A percentile compares a stretch with the other conserved stretches of the same genome.
Evolutionary conservation across 1,140 invertebrate genomes (phyloP).

Genomic region (Diachasmimorpha longicaudata): DNA sequence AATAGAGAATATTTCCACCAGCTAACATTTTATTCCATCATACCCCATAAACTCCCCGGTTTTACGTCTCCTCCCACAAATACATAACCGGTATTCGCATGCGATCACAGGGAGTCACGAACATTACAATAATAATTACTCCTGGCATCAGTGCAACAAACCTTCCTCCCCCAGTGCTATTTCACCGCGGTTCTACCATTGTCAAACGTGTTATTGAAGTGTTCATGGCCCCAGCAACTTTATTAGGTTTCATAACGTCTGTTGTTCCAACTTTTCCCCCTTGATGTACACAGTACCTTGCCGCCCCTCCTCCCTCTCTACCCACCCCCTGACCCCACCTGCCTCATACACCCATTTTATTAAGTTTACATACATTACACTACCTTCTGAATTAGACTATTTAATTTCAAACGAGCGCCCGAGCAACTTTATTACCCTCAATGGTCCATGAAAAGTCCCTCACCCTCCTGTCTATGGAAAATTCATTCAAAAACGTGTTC

Average conservation of each 20-base stretch:
- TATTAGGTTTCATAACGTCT: background rate
- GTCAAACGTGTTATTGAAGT: background rate
- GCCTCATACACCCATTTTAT: background rate
- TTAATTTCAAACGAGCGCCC: background rate
- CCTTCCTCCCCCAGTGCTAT: background rate
- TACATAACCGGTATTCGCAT: background rate
- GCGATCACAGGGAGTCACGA: constrained; percentile 12
- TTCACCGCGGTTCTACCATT: background rate
- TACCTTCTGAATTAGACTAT: background rate
- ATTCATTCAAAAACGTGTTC: constrained; percentile 6
- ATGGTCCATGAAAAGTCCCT: background rate
- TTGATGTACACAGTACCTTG: background rate
- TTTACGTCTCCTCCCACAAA: background rate
- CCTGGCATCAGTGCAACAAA: background rate
- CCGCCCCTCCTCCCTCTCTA: background rate
- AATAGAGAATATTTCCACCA: too few relatives aligned
- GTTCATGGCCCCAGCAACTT: background rate
- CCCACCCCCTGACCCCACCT: too few relatives aligned
- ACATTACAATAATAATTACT: constrained; percentile 15
- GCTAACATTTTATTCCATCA: background rate
- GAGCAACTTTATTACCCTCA: background rate
- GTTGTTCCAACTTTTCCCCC: background rate
- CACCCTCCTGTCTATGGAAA: background rate
- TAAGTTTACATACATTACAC: background rate
- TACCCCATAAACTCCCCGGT: background rate